Base-by-base conservation (phyloP, 1,140 invertebrate genomes). In the Spodoptera litura region DNA sequence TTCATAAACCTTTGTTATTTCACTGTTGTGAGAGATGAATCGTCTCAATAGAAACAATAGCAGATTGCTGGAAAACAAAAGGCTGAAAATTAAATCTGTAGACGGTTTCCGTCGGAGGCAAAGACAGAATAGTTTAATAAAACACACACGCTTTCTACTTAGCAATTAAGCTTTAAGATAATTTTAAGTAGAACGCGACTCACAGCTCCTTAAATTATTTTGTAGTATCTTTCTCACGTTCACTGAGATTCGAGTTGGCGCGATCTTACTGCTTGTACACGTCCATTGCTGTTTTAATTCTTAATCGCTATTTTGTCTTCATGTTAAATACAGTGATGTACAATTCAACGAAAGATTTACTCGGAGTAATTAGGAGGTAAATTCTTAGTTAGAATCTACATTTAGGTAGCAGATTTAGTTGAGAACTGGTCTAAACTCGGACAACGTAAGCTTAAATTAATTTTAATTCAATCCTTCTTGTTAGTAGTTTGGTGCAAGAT, bases 121-220 rank as follows among this genome's bases (percentile, higher is more conserved):
- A 74, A 78, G 78, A 70, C 55, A 52, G 53, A 79, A 84, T 84
- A 86, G 83, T 86, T 85, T 81, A 83, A 81, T 83, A 83, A 81
- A 83, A 83, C 78, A 79, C 68, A 80, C 80, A 71, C 77, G 79
- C 25, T 61, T 25, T 49, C 35, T 27, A 64, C 59, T 78, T 51
- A 68, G 78, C 78, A 79, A 81, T 82, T 79, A 82, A 82, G 52
- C 44, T 44, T 81, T 58, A 75, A 82, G 78, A 81, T 82, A 52
- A 83, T 82, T 79, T 82, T 75, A 79, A 81, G 79, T 71, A 27
- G 70, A 79, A 71, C 44, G 53, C 20, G 71, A 35, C 64, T 62
- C 55, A 74, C 52, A 44, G 49, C 9, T 59, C 59, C 59, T 53
- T 74, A 53, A 81, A 74, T 81, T 76, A 78, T 78, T 80, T 82